Conservation (phyloP, 2,797 vertebrate genomes). For the Characodon lateralis region DNA sequence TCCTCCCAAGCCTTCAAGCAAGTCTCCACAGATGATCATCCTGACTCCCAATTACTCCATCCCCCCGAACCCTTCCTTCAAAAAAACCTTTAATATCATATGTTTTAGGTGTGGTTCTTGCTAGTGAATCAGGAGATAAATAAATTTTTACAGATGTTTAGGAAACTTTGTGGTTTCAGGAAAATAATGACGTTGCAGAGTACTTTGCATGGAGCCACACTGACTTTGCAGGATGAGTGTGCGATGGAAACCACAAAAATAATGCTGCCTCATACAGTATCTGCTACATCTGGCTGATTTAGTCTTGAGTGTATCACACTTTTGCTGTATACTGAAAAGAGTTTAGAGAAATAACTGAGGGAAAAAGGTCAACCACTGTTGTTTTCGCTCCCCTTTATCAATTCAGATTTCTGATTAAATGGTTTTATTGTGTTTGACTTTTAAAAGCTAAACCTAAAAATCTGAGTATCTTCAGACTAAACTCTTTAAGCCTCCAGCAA, state of each 20-base stretch:
- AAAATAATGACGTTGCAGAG: not conserved
- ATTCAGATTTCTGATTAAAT: no score
- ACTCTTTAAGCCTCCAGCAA: no score
- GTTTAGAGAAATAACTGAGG: not conserved
- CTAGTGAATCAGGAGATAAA: not conserved
- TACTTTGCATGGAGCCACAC: not conserved
- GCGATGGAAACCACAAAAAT: not conserved
- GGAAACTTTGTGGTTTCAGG: not conserved
- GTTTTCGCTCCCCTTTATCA: not conserved
- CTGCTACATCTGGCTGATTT: not conserved
- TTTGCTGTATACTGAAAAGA: not conserved
- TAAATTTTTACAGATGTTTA: not conserved
- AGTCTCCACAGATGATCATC: no score
- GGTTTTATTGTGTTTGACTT: no score
- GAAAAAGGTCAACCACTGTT: not conserved
- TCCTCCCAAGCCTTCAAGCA: no score
- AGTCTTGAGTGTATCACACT: not conserved
- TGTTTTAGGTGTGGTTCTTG: no score
- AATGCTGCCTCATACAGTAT: not conserved
- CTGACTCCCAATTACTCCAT: no score
- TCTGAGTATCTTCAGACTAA: no score
- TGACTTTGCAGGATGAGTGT: not conserved
- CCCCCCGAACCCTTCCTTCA: no score
- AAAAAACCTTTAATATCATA: no score
- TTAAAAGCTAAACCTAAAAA: no score